Conservation (phyloP, 2,113 vertebrate genomes). For the Megaleporinus macrocephalus region DNA sequence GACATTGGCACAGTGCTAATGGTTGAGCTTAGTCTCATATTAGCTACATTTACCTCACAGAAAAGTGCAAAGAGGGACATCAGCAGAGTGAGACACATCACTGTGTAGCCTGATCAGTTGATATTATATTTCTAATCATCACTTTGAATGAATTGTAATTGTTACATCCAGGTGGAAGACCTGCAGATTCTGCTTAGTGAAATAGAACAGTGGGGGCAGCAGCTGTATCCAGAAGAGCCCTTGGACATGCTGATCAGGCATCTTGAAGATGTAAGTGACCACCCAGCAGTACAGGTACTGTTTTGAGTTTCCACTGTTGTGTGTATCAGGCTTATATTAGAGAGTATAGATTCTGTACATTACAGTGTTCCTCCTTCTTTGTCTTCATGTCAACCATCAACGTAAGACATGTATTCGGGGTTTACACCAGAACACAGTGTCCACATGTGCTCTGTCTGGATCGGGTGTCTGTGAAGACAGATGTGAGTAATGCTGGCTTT, state of each 20-base stretch:
- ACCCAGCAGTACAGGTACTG: slow-evolving; percentile 2
- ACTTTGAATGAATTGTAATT: too few relatives aligned
- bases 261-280: slow-evolving; percentile 25
- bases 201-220: slow-evolving; percentile 14
- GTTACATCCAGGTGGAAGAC: slow-evolving; percentile 21
- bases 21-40: too few relatives aligned
- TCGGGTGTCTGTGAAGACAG: neutral
- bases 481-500: slow-evolving; percentile 22
- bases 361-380: neutral
- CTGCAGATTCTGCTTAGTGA: slow-evolving; percentile 21
- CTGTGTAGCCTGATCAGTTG: too few relatives aligned
- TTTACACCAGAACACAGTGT: neutral
- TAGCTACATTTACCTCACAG: too few relatives aligned
- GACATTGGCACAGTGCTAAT: too few relatives aligned
- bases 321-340: neutral
- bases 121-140: too few relatives aligned
- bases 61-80: too few relatives aligned
- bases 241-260: slow-evolving; percentile 31
- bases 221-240: slow-evolving; percentile 4
- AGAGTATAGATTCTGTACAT: neutral
- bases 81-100: too few relatives aligned
- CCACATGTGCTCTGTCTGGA: neutral
- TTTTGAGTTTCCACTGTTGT: neutral
- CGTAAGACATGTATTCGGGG: slow-evolving; percentile 14
- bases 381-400: neutral